phyloP scores from a whole-genome alignment of 37 sponge, comb jelly and placozoan species.

The Aphrocallistes beatrix region DNA sequence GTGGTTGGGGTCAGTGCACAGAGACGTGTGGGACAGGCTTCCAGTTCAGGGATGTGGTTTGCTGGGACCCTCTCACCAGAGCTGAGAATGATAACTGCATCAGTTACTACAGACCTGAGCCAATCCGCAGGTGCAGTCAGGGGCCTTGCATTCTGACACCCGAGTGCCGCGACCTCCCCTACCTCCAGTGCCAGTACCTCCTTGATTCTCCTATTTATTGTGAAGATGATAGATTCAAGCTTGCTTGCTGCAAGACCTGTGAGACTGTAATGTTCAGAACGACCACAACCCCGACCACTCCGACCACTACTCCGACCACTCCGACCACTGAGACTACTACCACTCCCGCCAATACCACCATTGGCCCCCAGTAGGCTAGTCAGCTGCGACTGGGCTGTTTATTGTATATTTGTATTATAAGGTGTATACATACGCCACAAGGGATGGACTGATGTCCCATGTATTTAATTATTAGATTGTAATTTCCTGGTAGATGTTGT shows the following conservation, averaged over 20 bases:
- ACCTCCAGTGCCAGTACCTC: not conserved
- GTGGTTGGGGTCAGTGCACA: not conserved
- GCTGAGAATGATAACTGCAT: not conserved
- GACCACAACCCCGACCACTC: not conserved
- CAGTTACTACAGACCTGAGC: not conserved
- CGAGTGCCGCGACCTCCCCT: not conserved
- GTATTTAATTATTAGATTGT: too few species aligned
- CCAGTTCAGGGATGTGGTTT: not conserved
- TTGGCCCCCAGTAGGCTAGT: too few species aligned
- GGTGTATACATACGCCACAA: too few species aligned
- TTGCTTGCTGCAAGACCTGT: not conserved
- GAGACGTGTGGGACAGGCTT: not conserved
- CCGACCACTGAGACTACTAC: not conserved
- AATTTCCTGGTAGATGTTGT: too few species aligned
- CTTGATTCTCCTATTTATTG: not conserved
- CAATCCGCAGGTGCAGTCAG: not conserved
- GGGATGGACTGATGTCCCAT: too few species aligned
- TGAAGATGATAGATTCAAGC: not conserved
- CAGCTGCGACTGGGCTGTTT: too few species aligned
- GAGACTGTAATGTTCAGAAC: not conserved
- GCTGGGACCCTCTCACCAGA: not conserved
- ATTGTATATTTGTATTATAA: too few species aligned
- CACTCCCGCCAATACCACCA: too few species aligned
- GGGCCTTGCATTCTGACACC: not conserved
- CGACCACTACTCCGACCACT: not conserved